Base-by-base conservation (phyloP, 2,888 invertebrate species). In the Hyposoter didymator region DNA sequence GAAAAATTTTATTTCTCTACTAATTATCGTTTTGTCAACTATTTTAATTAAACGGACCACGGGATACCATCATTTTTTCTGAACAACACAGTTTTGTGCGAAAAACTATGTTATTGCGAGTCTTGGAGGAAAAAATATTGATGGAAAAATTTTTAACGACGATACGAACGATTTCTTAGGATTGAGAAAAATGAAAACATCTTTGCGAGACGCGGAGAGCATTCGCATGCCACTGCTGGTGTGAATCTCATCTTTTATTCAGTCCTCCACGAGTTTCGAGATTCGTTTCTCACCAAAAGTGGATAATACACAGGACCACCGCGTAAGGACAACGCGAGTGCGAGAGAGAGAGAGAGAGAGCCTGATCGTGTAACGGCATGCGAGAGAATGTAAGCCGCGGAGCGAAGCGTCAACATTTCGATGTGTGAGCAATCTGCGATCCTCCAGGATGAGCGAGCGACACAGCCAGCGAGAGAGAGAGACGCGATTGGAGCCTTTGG, bases 211-310 rank as follows among this genome's bases (percentile, higher is more conserved):
- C 90, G 90, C 91, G 91, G 90, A 92, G 90, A 87, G 89, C 67
- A 62, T 28, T 39, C 79, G 72, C 62, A 47, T 39, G 66, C 52
- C 89, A 32, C n/a, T 45, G n/a, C 39, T 39, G 92, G 92, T 93
- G 92, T 93, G 92, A 92, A 92, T 91, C 92, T 92, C 92, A 92
- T 92, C 92, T 92, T 92, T 92, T 92, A 92, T 92, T 92, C 92
- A 91, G 87, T 67, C 78, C 72, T 85, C 76, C 75, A 28, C 52
- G 66, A 66, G 52, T 76, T 67, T 76, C 17, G 52, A 52, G 76
- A 66, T 76, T 76, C 66, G 76, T 76, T 76, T 76, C 76, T 76
- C 76, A 52, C 76, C 76, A 66, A 76, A 28, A 67, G 66, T 62
- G 66, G 67, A 76, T 76, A 76, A 69, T 69, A 76, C 22, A 73